These are phyloP conservation scores for Amiota communis DNA, from an alignment of 2,888 invertebrate genomes.

Conservation along the genomic window DNA sequence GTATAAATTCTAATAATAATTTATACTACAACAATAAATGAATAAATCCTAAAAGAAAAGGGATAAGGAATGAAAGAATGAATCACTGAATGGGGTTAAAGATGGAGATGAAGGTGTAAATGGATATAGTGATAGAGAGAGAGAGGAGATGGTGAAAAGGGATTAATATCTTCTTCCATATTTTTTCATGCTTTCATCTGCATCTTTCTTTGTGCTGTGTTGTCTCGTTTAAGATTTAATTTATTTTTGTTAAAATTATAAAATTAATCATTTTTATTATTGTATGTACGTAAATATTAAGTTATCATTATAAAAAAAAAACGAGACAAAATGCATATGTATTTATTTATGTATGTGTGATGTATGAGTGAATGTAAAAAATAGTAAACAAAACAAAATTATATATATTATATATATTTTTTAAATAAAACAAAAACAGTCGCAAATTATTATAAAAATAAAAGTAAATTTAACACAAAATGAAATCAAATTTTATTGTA, in stretches of 20 bases:
- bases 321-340: neutral
- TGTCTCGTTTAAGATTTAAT: too few species aligned
- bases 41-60: neutral
- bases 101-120: neutral
- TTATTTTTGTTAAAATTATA: too few species aligned
- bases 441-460: slow-evolving; percentile 16
- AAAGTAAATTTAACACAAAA: slow-evolving; percentile 4
- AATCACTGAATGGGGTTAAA: neutral
- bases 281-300: neutral
- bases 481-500: slow-evolving; percentile 20
- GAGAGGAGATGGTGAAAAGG: too few species aligned
- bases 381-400: neutral
- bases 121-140: too few species aligned
- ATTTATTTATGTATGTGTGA: neutral
- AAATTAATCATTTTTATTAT: neutral
- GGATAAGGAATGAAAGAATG: too few species aligned
- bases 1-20: neutral
- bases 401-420: neutral
- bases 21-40: neutral
- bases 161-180: too few species aligned
- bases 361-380: neutral
- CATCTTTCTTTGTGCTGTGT: too few species aligned
- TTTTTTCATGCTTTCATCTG: too few species aligned
- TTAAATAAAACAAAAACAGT: neutral
- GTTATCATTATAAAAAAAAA: neutral